Percentiles rank a stretch among this genome's conserved stretches.
phyloP scores from a whole-genome alignment of 2,797 vertebrate genomes.

The Gallinago solitaria region DNA sequence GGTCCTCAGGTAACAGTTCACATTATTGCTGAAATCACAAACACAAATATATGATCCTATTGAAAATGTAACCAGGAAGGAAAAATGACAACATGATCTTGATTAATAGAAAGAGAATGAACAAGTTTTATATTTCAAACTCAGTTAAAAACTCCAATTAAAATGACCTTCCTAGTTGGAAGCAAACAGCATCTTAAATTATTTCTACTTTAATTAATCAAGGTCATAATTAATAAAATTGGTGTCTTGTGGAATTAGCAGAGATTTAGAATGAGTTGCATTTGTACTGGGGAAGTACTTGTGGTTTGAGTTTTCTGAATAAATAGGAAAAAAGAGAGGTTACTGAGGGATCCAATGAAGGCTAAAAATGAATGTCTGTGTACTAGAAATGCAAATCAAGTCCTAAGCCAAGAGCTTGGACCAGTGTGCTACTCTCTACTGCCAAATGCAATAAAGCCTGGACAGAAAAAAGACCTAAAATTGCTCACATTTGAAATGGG shows the following conservation, averaged over 20 bases:
- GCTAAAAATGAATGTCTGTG: not conserved
- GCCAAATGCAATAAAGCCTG: not conserved
- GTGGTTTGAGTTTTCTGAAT: not conserved
- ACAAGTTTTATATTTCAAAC: not conserved
- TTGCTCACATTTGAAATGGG: not conserved
- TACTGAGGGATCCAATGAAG: not conserved
- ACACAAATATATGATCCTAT: not conserved
- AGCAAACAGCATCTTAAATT: not conserved
- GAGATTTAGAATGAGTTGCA: not conserved
- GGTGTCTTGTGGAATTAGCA: not conserved
- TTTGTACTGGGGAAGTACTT: not conserved
- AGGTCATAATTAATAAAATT: not conserved
- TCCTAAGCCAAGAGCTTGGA: not conserved
- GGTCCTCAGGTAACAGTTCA: not conserved
- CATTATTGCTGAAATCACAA: not conserved
- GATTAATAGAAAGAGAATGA: not conserved
- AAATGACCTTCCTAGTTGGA: not conserved
- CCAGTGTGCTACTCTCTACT: not conserved
- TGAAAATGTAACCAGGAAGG: not conserved
- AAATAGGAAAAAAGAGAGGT: not conserved
- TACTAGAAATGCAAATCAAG: constrained; percentile 2
- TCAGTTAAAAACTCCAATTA: not conserved
- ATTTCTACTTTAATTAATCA: constrained; percentile 33
- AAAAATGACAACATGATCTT: not conserved
- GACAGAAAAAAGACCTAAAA: not conserved